phyloP scores from a whole-genome alignment of 1,140 invertebrate species.

The Apis mellifera region DNA sequence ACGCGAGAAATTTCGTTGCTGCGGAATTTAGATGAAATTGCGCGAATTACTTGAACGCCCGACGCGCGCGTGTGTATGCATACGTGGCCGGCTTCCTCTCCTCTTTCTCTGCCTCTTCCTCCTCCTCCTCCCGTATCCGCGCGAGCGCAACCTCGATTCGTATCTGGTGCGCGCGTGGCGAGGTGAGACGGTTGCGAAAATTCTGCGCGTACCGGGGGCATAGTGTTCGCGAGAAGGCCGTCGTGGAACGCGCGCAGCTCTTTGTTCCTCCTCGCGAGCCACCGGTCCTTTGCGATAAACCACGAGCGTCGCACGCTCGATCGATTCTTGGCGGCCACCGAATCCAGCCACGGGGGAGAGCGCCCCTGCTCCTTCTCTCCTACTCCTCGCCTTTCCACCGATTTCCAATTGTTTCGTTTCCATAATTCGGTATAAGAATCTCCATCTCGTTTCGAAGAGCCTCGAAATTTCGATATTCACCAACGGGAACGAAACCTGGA shows the following conservation, averaged over 20 bases:
- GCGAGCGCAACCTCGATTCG: slow-evolving; percentile 9
- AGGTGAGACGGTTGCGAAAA: slow-evolving; percentile 37
- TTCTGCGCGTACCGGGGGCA: slow-evolving; percentile 43
- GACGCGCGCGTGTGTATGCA: slow-evolving; percentile 43
- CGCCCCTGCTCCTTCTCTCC: background rate
- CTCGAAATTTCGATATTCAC: no score
- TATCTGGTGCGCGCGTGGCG: slow-evolving; percentile 5
- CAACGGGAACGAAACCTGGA: slow-evolving; percentile 57
- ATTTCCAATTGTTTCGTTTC: background rate
- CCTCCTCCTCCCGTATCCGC: background rate
- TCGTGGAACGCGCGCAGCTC: slow-evolving; percentile 7
- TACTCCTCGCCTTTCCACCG: background rate
- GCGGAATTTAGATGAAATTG: slow-evolving; percentile 81
- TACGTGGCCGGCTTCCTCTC: slow-evolving; percentile 24
- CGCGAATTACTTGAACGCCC: slow-evolving; percentile 77
- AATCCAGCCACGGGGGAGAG: no score
- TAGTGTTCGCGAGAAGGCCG: background rate
- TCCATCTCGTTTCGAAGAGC: no score
- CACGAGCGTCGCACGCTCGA: background rate
- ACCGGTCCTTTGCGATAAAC: background rate
- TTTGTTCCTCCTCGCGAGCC: slow-evolving; percentile 5
- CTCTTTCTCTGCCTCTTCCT: slow-evolving; percentile 17
- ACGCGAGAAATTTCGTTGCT: slow-evolving; percentile 71
- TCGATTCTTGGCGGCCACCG: background rate
- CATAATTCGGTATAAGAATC: no score